Evolutionary conservation across 2,113 vertebrate genomes (phyloP), one percentile per base, ranked within the genome.

Genomic region (Holacanthus passer): DNA sequence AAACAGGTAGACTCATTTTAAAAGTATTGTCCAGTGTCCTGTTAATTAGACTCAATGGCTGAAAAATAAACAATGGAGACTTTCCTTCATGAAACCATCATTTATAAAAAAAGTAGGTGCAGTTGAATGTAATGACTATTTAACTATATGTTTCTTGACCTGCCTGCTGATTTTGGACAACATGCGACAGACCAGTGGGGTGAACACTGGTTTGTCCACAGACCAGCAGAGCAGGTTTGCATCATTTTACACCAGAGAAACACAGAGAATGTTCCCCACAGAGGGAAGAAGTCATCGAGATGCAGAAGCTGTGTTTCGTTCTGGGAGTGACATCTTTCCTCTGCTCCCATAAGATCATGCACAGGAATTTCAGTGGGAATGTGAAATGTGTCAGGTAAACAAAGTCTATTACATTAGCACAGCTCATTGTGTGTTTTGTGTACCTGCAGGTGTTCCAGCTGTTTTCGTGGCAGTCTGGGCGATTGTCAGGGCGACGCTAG

Each of bases 401-500:
- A 13, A 32, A 31, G 24, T 22, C 3, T 32, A 3, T 52, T 14
- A 55, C 37, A 19, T 64, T 11, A n/a, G 1, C 32, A n/a, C 29
- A 24, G 14, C 27, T 65, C 3, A 69, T 60, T 31, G 16, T 43
- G 22, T 76, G 1, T 74, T 59, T 58, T 77, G 69, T 93, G 72
- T 87, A 1, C 76, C 93, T 94, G 8, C 84, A 97, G 97, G 96
- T 62, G 96, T 98, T 83, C 97, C 97, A 41, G 96, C 93, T 29
- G 82, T 94, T 22, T 98, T 98, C 87, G 96, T 96, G 43, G 93
- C 91, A 13, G 86, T 96, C 55, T 98, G 97, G 97, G 96, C 96
- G 11, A 92, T 96, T 64, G 96, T 95, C 41, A 94, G 97, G 76
- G 95, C 94, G 60, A 94, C 89, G 0, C 65, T 97, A 50, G 97